Evolutionary conservation across 2,888 invertebrate species (phyloP), one percentile per base, ranked within the genome.

Genomic region (Torymus tubicola): DNA sequence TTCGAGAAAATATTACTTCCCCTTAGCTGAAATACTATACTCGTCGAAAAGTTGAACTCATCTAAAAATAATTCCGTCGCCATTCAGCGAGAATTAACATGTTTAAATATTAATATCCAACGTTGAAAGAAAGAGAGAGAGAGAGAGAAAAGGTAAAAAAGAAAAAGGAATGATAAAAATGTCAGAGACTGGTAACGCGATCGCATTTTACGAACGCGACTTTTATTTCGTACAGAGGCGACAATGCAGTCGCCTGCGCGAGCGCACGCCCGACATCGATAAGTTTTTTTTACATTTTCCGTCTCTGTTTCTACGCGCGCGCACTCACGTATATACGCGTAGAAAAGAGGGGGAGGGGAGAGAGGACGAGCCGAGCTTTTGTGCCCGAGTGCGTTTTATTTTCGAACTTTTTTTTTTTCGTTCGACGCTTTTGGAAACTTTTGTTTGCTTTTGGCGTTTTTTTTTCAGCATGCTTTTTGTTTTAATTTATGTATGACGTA

Each of bases 401-500:
- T 72, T n/a, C 31, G 5, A 67, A 24, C 74, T 71, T 75, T 75
- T 70, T 74, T 74, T 10, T 13, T n/a, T 10, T 16, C 65, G 42
- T 50, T 73, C 18, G 21, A 57, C 52, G 57, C 67, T 61, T 61
- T 76, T 55, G 31, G 50, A 42, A 77, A 64, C 58, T 63, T 58
- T 73, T 58, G 57, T 55, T 74, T 55, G 67, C 3, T 57, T 69
- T 71, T 67, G 18, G 14, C 42, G 1, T 42, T 42, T 42, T 52
- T 67, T 76, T 53, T 61, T 67, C n/a, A 42, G 21, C 55, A 21
- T 0, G 18, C 18, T 73, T 81, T 74, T 74, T 57, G 52, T 69
- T 74, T 81, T 73, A 76, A 77, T 73, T 81, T 77, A 81, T 77
- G 81, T 65, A 73, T 76, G 57, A 67, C 75, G 75, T 53, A 42